Evolutionary conservation across 2,797 vertebrate species (phyloP).

Genomic region (Characodon lateralis): DNA sequence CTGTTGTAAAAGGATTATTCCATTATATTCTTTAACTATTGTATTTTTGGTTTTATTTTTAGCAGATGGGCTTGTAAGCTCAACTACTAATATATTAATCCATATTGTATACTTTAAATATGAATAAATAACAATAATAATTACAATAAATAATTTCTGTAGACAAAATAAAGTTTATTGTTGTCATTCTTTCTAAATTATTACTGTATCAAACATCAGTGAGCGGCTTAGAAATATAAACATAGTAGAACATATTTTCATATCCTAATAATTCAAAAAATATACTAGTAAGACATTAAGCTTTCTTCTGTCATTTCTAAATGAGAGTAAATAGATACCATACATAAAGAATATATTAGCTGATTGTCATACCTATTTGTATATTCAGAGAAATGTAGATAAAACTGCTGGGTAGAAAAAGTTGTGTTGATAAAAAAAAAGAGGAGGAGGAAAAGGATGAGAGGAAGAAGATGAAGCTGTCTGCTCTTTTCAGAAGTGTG

Average conservation of each 20-base stretch:
- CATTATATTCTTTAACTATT: not conserved
- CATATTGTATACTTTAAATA: not conserved
- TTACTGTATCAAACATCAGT: too few species aligned
- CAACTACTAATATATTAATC: not conserved
- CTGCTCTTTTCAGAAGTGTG: conserved; percentile 38
- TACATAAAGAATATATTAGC: not conserved
- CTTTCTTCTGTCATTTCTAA: not conserved
- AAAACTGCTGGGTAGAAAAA: not conserved
- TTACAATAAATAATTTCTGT: not conserved
- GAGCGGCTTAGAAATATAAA: too few species aligned
- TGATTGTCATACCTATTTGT: not conserved
- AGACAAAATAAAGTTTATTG: too few species aligned
- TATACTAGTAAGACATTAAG: too few species aligned
- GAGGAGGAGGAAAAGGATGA: not conserved
- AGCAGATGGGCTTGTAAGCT: too few species aligned
- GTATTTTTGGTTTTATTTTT: not conserved
- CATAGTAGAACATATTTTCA: too few species aligned
- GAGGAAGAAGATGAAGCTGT: conserved; percentile 23
- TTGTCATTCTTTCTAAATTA: too few species aligned
- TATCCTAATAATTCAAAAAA: too few species aligned
- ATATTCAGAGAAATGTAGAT: not conserved
- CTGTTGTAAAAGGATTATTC: not conserved
- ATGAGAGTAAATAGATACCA: not conserved
- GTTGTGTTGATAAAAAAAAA: not conserved
- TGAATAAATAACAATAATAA: not conserved